Conservation (phyloP, 2,888 invertebrate species). For the Tiliacea citrago region DNA sequence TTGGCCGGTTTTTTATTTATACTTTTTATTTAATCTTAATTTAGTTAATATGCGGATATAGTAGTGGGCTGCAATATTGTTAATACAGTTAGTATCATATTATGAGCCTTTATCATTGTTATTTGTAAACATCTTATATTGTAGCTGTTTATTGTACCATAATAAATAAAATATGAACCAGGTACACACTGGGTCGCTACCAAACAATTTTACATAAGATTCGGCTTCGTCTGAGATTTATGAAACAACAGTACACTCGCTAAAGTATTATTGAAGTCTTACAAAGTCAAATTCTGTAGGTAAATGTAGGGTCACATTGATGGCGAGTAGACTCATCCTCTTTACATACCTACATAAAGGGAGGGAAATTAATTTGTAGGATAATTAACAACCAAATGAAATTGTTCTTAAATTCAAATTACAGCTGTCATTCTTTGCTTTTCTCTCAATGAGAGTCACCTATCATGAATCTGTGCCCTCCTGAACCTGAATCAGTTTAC, state of each 20-base stretch:
- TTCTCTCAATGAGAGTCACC: no score
- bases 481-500: no score
- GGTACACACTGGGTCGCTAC: slow-evolving; percentile 44
- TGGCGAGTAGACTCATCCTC: slow-evolving; percentile 36
- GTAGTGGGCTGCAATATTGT: no score
- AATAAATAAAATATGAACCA: neutral
- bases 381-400: neutral
- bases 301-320: slow-evolving; percentile 54
- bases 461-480: no score
- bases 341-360: neutral
- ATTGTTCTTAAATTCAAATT: no score
- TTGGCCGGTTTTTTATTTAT: neutral
- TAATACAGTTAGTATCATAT: no score
- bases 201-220: slow-evolving; percentile 75
- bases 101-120: no score
- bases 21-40: no score
- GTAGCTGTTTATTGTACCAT: no score
- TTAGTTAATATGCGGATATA: no score
- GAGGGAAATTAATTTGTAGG: neutral
- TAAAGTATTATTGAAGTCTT: slow-evolving; percentile 78
- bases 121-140: no score
- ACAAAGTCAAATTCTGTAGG: slow-evolving; percentile 75
- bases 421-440: neutral
- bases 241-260: slow-evolving; percentile 73
- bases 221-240: slow-evolving; percentile 72